phyloP scores from a whole-genome alignment of 2,888 invertebrate species.

The Carterocephalus palaemon region DNA sequence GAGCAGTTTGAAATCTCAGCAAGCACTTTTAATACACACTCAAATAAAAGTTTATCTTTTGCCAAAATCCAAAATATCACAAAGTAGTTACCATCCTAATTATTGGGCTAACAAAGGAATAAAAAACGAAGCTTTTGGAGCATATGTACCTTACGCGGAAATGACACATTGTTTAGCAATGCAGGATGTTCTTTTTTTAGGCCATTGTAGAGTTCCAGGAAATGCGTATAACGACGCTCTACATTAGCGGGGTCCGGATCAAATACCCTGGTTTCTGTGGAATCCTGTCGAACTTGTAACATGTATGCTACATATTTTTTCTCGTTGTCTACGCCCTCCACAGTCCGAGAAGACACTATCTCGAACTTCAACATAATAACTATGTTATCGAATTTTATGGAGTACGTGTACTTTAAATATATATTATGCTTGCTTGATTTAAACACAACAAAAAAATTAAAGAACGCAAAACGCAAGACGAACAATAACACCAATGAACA shows the following conservation, averaged over 20 bases:
- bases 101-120: background rate
- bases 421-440: too few relatives aligned
- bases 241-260: slow-evolving; percentile 82
- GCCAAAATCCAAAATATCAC: too few relatives aligned
- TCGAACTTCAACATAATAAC: slow-evolving; percentile 77
- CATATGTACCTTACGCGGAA: slow-evolving; percentile 81
- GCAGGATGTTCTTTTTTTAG: slow-evolving; percentile 80
- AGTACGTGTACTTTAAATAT: too few relatives aligned
- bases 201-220: slow-evolving; percentile 81
- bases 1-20: background rate
- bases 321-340: slow-evolving; percentile 78
- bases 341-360: slow-evolving; percentile 82
- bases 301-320: slow-evolving; percentile 86
- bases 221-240: slow-evolving; percentile 86
- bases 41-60: too few relatives aligned
- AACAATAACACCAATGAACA: too few relatives aligned
- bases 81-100: too few relatives aligned
- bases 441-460: too few relatives aligned
- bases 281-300: slow-evolving; percentile 80
- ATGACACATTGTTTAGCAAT: slow-evolving; percentile 73
- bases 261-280: slow-evolving; percentile 52
- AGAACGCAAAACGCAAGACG: too few relatives aligned
- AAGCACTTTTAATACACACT: background rate
- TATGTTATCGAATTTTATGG: background rate
- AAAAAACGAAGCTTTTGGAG: slow-evolving; percentile 26